Conservation (phyloP, 35 echinoderm and acorn worm genomes). For the Lytechinus pictus region DNA sequence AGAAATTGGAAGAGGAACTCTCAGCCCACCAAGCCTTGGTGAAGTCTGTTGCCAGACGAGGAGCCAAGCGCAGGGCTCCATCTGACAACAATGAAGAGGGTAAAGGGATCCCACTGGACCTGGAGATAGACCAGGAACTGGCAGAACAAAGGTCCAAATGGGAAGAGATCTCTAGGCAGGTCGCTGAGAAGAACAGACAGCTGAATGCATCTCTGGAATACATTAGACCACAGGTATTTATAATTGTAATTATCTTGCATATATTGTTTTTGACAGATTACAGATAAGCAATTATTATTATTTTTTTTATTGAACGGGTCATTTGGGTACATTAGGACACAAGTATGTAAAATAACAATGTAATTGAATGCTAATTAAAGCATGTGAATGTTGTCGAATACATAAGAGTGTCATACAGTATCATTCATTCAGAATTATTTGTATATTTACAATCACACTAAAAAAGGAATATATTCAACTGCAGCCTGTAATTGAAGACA, state of each 20-base stretch:
- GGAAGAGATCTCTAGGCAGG: slow-evolving; percentile 82
- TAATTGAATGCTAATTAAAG: too few species aligned
- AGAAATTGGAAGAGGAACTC: slow-evolving; percentile 98
- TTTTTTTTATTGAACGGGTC: too few species aligned
- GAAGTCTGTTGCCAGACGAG: slow-evolving; percentile 84
- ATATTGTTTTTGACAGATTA: too few species aligned
- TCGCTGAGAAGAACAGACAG: slow-evolving; percentile 86
- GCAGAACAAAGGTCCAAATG: slow-evolving; percentile 77
- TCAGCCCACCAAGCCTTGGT: slow-evolving; percentile 92
- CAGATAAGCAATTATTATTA: too few species aligned
- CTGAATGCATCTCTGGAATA: slow-evolving; percentile 89
- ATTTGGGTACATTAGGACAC: too few species aligned
- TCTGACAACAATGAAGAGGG: background rate
- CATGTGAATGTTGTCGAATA: too few species aligned
- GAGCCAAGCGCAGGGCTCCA: slow-evolving; percentile 54
- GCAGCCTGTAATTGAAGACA: background rate
- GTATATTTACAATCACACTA: too few species aligned
- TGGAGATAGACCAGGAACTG: slow-evolving; percentile 68
- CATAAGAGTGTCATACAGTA: too few species aligned
- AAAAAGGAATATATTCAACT: too few species aligned
- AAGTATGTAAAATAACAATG: too few species aligned
- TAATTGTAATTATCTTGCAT: background rate
- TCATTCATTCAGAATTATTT: too few species aligned
- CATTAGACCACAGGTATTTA: slow-evolving; percentile 60
- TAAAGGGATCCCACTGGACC: slow-evolving; percentile 32